Base-by-base conservation (phyloP, 1,140 invertebrate species). In the Asobara japonica region DNA sequence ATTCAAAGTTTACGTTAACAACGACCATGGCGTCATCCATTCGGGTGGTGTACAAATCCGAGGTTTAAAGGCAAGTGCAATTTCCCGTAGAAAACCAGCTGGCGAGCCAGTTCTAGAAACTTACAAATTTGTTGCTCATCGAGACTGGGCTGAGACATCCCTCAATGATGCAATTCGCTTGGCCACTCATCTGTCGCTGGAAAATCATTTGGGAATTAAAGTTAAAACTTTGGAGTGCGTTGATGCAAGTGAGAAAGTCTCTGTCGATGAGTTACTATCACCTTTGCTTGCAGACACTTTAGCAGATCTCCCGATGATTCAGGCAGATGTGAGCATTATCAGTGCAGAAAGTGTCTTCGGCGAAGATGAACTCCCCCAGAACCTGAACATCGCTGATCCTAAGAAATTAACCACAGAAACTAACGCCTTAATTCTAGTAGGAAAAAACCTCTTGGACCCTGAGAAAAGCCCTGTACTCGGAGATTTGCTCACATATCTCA, bases 41-140 rank as follows among this genome's bases (percentile, higher is more conserved):
- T 91, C 92, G 66, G 95, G 95, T 33, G 95, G 95, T 64, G 92
- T 98, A 13, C 94, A 96, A 86, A 91, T 97, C 27, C 89, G 91
- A 70, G 96, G 95, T 48, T 84, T 98, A 0, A 92, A 93, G 77
- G 94, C 94, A 0, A 94, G 91, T 75, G 90, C 92, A 3, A 96
- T 97, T 56, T 89, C 94, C 6, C 90, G 91, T 71, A 90, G 89
- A 25, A 89, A 91, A 73, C 88, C 89, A 8, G 84, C 90, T 3
- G 90, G 89, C 7, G 89, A 92, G 20, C 92, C 93, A 11, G 91
- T 94, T 4, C 78, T 94, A 7, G 93, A 94, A 80, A 90, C 91
- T 78, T 95, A 94, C 77, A 87, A 89, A 70, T 97, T 98, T 79
- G 81, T 96, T 2, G 78, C 85, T 0, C 67, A 87, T 60, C 74